Evolutionary conservation across 2,797 vertebrate genomes (phyloP), one percentile per base, ranked within the genome.

Genomic region (Simalia tracyae): DNA sequence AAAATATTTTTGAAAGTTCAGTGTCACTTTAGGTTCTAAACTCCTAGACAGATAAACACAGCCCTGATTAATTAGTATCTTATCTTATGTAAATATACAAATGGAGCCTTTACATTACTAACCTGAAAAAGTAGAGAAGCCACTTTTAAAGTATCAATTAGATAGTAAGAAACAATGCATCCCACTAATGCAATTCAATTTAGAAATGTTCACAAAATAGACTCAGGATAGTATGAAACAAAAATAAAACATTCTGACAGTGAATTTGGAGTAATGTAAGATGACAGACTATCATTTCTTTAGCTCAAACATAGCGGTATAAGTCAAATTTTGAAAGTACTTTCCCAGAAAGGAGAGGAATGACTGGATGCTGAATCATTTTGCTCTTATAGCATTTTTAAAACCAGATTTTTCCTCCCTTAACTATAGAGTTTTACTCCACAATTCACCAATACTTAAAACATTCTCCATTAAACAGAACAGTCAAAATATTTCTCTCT

Each of bases 1-100:
- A 93, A 97, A 94, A 95, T 19, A 93, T 14, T 94, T 94, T 95
- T 92, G 17, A 91, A 95, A 96, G 94, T 93, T 94, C 92, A 95
- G 2, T 14, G 64, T n/a, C 84, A 66, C 12, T 56, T n/a, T 28
- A 64, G 93, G 22, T 4, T 93, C 61, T 59, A 88, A 92, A 11
- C n/a, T 42, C 2, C 91, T 15, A 90, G 7, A 59, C 66, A 92
- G 56, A 81, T 63, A 85, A 87, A 50, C 0, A 81, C 0, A 93
- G 89, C 24, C 89, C 2, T 91, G 31, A 86, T 92, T 59, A 24
- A 89, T 31, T 91, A 22, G 68, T 87, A 93, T 87, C 36, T 0
- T 14, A 28, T 50, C 19, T 91, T 92, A 36, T 50, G 90, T 94
- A 91, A 5, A 86, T 90, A 92, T 3, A 1, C 26, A 63, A 94